Evolutionary conservation across 2,888 invertebrate genomes (phyloP), one percentile per base, ranked within the genome.

Genomic region (Aporophyla nigra): DNA sequence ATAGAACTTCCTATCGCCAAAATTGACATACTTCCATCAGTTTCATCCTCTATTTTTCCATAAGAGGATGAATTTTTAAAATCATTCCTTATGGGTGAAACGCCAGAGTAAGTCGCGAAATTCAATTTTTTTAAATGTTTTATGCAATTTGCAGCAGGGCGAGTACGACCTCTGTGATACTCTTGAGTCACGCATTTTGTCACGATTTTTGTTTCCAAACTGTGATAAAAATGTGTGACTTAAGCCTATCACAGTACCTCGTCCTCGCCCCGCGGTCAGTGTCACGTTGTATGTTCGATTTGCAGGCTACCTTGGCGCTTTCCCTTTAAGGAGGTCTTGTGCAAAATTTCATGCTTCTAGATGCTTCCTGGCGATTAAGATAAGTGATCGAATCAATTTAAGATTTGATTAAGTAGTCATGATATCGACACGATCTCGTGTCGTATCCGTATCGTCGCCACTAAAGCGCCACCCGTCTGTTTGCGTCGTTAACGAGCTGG

Each of bases 401-500:
- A 58, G 10, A 53, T 53, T 62, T 62, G 19, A 63, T 16, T 5
- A n/a, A 27, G 19, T 12, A 24, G 24, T 51, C 21, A 21, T 5
- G n/a, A n/a, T 9, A 53, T 3, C 16, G 1, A 10, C 24, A 9
- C 43, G 14, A 43, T 21, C 16, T 59, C 82, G 79, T 12, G 33
- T 78, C 79, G 79, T 27, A 83, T 56, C 54, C 65, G 71, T 67
- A 19, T 59, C 86, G 86, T 61, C 6, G 12, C 9, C 16, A 21
- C 27, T 84, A 76, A 80, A 68, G 21, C 51, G 16, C 5, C 19
- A 0, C 10, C 53, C 59, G 27, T 59, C 62, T 86, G 69, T 85
- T 85, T 74, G 81, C 75, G 69, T 76, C 78, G 77, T 84, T 85
- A 85, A 84, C 87, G 81, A 81, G 78, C 65, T 59, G 54, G 76